Evolutionary conservation across 2,113 vertebrate species (phyloP), one percentile per base, ranked within the genome.

Genomic region (Grammomys surdaster): DNA sequence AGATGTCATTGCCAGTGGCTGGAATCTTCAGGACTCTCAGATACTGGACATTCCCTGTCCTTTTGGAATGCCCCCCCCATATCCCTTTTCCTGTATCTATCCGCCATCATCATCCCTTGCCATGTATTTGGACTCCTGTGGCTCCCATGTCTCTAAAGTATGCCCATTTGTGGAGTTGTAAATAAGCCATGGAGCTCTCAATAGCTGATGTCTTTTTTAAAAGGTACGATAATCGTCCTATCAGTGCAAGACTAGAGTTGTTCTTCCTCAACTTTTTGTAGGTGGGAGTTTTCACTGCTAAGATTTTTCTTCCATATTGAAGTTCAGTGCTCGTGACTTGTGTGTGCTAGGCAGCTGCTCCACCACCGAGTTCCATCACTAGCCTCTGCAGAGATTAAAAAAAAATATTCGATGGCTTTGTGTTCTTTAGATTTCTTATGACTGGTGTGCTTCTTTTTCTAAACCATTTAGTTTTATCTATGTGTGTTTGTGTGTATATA

Each of bases 251-350:
- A 78, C 14, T 2, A 51, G 70, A 77, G 28, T 7, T 93, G 92
- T 96, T 94, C 70, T 54, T 93, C 36, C 89, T 92, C 13, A 54
- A 67, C 31, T 81, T n/a, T 95, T 89, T 26, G 58, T 81, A 51
- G 90, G 84, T n/a, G 76, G 12, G 31, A 7, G 24, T 89, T 95
- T 95, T 90, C 3, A 86, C 10, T 33, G 4, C 20, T 86, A 6
- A 84, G 72, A 5, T 16, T 78, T 92, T 56, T 69, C 17, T 22
- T 31, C 58, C 43, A 48, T 31, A 33, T 46, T 48, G 40, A 43
- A 43, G 56, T 48, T 63, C 6, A 28, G 13, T 54, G 20, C 60
- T 40, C 8, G 31, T 33, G 3, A 22, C 26, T 33, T 51, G 16
- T 60, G 26, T 36, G 4, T 63, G 40, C 7, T 28, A 24, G 36